These are phyloP conservation scores for Paramuricea clavata DNA, from an alignment of 92 coral and sea anemone genomes.

Conservation along the genomic window DNA sequence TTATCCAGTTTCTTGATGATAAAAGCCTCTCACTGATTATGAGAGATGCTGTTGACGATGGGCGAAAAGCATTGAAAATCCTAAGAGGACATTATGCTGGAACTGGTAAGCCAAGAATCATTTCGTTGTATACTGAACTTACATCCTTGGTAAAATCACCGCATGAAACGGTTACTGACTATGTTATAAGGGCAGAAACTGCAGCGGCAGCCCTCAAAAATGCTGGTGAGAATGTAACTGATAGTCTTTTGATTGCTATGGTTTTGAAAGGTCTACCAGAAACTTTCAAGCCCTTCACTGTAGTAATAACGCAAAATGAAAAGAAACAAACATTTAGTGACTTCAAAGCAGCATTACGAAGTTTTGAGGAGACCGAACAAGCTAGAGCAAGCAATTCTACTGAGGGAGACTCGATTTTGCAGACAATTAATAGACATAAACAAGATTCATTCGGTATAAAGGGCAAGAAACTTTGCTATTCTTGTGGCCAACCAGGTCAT, in stretches of 20 bases:
- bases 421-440: background rate
- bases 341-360: constrained; percentile 39
- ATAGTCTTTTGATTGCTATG: constrained; percentile 62
- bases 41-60: too few species aligned
- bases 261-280: constrained; percentile 51
- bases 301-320: constrained; percentile 47
- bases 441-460: too few species aligned
- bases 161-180: constrained; percentile 51
- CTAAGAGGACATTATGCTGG: constrained; percentile 57
- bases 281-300: constrained; percentile 44
- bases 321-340: constrained; percentile 45
- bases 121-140: constrained; percentile 59
- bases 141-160: constrained; percentile 42
- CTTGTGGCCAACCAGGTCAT: background rate
- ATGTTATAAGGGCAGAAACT: constrained; percentile 54
- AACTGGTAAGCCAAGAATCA: constrained; percentile 44
- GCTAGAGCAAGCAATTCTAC: background rate
- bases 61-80: too few species aligned
- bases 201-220: constrained; percentile 60
- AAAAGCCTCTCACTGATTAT: too few species aligned
- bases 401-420: background rate
- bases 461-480: background rate
- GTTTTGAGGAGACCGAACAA: background rate
- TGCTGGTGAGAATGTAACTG: constrained; percentile 52
- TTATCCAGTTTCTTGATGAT: too few species aligned